These are phyloP conservation scores for Rhamnusium bicolor DNA, from an alignment of 2,888 invertebrate species.

Conservation along the genomic window DNA sequence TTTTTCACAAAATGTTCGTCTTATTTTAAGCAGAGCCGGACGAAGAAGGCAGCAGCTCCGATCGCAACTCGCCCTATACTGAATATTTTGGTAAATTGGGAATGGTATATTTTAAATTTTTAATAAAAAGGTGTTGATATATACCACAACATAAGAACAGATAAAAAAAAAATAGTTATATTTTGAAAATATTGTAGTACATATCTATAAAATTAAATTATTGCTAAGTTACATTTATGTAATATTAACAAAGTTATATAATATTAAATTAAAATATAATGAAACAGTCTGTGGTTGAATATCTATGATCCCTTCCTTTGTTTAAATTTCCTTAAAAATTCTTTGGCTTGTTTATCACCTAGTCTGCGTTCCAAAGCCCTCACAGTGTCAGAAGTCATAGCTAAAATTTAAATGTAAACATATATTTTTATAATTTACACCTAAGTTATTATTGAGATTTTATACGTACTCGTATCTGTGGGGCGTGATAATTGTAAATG, in stretches of 20 bases:
- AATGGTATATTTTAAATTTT: too few species aligned
- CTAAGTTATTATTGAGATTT: neutral
- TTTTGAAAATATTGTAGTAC: conserved; percentile 19
- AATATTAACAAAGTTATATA: conserved; percentile 23
- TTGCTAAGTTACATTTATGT: conserved; percentile 15
- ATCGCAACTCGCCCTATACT: too few species aligned
- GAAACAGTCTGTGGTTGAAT: conserved; percentile 40
- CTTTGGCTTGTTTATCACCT: conserved; percentile 91
- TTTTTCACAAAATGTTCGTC: too few species aligned
- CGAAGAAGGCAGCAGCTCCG: too few species aligned
- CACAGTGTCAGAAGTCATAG: conserved; percentile 79
- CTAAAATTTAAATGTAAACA: conserved; percentile 43
- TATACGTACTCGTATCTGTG: conserved; percentile 75
- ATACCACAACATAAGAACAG: too few species aligned
- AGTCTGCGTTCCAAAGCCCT: conserved; percentile 86
- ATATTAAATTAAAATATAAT: conserved; percentile 22
- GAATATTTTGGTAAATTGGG: too few species aligned
- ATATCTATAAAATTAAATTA: conserved; percentile 28
- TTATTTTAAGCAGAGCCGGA: too few species aligned
- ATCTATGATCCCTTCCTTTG: conserved; percentile 73
- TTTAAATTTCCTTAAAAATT: conserved; percentile 88
- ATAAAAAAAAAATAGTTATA: conserved; percentile 17
- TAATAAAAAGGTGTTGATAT: too few species aligned
- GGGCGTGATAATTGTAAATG: conserved; percentile 83
- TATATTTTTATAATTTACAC: too few species aligned